Base-by-base conservation (phyloP, 2,888 invertebrate species). In the Hoplodrina ambigua region DNA sequence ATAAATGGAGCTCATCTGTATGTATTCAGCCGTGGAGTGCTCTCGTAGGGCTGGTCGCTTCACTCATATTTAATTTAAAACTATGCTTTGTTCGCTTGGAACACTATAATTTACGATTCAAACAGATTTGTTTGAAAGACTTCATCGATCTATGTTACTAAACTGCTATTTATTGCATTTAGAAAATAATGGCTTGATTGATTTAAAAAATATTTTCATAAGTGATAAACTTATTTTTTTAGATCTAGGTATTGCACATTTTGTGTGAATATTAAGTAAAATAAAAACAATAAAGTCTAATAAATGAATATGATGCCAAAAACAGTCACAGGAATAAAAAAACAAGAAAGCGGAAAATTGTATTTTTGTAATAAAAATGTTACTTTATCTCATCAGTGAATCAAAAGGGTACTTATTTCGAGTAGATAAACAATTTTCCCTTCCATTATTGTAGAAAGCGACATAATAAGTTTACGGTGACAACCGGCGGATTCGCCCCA, bases 391-490 rank as follows among this genome's bases (percentile, higher is more conserved):
- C 54, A 56, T 63, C 54, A 65, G 52, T 57, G 44, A 75, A 75
- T 79, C 64, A 65, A 80, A 72, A 69, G 53, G 49, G 54, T 70
- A 63, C 69, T 75, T 81, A 65, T 72, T 69, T 75, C 59, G 64
- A 78, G 72, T 63, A 64, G 64, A 74, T 69, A 72, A 60, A 81
- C 75, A 67, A 80, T 83, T 78, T 74, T 69, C 74, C 68, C 66
- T 67, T 68, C 57, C 69, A 77, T 81, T 70, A 76, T 79, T 74
- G 62, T 69, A 61, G 72, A 72, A 73, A 78, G 75, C 54, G 73
- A 71, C 73, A 72, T 82, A 76, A 80, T 80, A 80, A 75, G 78
- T 82, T 84, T 78, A 79, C 65, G 53, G 72, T 75, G 69, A 72
- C 76, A 71, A 78, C 75, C 63, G 59, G 61, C 55, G 68, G 59